phyloP scores from a whole-genome alignment of 30 jellyfish, hydroid and myxozoan species.

The Chironex yamaguchii region DNA sequence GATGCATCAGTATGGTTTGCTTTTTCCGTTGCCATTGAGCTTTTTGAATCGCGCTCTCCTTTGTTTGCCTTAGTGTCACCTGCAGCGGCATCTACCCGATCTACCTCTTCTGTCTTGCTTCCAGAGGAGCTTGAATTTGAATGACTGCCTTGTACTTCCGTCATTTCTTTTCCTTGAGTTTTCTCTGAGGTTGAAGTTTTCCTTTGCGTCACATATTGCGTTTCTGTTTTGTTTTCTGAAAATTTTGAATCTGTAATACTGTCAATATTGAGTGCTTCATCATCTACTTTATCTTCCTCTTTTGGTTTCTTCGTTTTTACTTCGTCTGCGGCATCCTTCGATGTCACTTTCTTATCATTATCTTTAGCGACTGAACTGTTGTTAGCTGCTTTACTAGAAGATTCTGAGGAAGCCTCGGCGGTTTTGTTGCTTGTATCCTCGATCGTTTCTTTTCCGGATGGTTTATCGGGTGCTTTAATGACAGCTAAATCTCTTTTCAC shows the following conservation, averaged over 20 bases:
- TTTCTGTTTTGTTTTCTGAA: too few species aligned
- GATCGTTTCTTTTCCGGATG: background rate
- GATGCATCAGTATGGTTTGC: background rate
- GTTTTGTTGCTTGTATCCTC: background rate
- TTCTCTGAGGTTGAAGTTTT: background rate
- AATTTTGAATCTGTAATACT: too few species aligned
- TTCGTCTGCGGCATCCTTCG: background rate
- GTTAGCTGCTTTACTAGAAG: too few species aligned
- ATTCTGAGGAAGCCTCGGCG: too few species aligned
- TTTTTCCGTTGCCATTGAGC: background rate
- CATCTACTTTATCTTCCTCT: background rate
- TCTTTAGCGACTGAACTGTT: background rate
- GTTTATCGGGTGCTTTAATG: conserved; percentile 61
- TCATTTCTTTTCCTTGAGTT: background rate
- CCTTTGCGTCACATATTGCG: too few species aligned
- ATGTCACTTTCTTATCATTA: background rate
- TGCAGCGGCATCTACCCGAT: background rate
- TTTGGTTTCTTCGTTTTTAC: background rate
- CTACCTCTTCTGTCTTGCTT: background rate
- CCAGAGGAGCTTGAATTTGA: background rate
- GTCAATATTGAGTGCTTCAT: background rate
- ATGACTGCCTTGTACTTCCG: background rate
- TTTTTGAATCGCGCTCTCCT: background rate
- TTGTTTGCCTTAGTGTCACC: background rate
- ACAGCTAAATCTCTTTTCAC: conserved; percentile 61